phyloP scores from a whole-genome alignment of 2,888 invertebrate genomes.

The Amphipyra berbera region DNA sequence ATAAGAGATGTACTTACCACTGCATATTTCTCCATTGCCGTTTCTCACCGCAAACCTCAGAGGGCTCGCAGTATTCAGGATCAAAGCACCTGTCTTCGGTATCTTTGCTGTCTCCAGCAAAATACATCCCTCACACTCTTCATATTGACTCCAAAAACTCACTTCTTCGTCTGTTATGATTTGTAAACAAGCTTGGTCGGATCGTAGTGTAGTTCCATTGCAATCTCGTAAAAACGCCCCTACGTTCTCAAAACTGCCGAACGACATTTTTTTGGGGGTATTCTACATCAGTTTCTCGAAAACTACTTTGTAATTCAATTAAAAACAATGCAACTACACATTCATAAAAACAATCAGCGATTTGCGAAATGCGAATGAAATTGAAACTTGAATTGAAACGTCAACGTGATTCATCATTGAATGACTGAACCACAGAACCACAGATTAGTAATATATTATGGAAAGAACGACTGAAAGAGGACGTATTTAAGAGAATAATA shows the following conservation, averaged over 20 bases:
- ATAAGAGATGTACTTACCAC: constrained; percentile 66
- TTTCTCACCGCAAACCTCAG: constrained; percentile 74
- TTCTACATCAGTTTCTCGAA: constrained; percentile 66
- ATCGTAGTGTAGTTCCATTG: constrained; percentile 72
- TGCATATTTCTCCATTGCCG: constrained; percentile 75
- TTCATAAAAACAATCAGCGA: constrained; percentile 53
- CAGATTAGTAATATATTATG: too few relatives aligned
- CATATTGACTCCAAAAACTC: constrained; percentile 82
- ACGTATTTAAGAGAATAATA: too few relatives aligned
- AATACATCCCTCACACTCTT: constrained; percentile 82
- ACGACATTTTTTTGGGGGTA: constrained; percentile 72
- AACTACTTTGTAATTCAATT: constrained; percentile 32
- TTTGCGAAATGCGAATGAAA: constrained; percentile 36
- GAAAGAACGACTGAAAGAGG: too few relatives aligned
- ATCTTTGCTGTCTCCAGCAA: constrained; percentile 69
- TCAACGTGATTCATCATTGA: constrained; percentile 58
- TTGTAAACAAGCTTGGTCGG: constrained; percentile 86
- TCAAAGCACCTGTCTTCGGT: constrained; percentile 63
- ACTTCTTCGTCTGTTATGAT: constrained; percentile 73
- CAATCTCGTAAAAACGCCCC: constrained; percentile 79
- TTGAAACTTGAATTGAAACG: constrained; percentile 8
- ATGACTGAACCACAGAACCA: constrained; percentile 10
- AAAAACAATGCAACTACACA: constrained; percentile 63
- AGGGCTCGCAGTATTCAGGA: constrained; percentile 78
- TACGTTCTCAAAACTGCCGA: constrained; percentile 80